Evolutionary conservation across 2,797 vertebrate species (phyloP).

Genomic region (Urophycis tenuis): DNA sequence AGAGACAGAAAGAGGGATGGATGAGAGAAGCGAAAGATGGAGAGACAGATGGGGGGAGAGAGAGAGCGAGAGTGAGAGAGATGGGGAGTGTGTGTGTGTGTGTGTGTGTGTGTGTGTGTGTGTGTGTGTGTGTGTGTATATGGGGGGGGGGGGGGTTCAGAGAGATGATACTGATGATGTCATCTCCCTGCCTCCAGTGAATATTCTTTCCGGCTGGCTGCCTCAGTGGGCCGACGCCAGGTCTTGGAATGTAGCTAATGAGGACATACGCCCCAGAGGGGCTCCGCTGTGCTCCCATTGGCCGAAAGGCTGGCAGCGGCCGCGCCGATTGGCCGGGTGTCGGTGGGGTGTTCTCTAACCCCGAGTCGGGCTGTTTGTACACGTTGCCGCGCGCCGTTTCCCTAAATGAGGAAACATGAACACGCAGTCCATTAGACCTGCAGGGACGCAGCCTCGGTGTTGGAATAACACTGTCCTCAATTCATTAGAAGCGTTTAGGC

Average conservation of each 20-base stretch:
- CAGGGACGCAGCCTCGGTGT: no score
- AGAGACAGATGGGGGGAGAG: neutral
- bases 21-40: no score
- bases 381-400: constrained; percentile 27
- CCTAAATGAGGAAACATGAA: constrained; percentile 31
- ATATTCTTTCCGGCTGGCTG: constrained; percentile 60
- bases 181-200: constrained; percentile 65
- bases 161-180: constrained; percentile 52
- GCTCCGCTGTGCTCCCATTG: constrained; percentile 41
- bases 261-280: constrained; percentile 56
- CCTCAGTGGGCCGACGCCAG: constrained; percentile 65
- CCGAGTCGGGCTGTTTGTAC: constrained; percentile 34
- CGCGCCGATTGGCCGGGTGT: constrained; percentile 48
- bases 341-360: constrained; percentile 39
- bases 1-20: neutral
- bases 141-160: constrained; percentile 10
- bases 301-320: constrained; percentile 26
- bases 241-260: constrained; percentile 73
- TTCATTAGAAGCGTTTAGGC: neutral
- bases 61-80: neutral
- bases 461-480: neutral
- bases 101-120: no score
- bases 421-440: neutral
- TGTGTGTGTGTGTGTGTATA: no score
- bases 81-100: no score